Conservation (phyloP, 2,888 invertebrate genomes). For the Didymodactylos carnosus region DNA sequence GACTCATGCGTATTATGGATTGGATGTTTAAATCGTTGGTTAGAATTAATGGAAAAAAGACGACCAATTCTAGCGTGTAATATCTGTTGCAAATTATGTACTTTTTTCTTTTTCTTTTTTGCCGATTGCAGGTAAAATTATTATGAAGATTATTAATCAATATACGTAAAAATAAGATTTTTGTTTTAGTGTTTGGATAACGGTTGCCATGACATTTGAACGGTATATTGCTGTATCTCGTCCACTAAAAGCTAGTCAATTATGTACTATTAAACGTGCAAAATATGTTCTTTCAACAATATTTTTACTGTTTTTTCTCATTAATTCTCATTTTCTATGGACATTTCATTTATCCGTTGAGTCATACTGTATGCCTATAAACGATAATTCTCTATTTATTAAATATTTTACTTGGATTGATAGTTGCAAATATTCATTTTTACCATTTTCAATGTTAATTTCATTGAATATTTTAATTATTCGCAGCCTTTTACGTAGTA, state of each 20-base stretch:
- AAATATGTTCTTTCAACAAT: slow-evolving; percentile 17
- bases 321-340: slow-evolving; percentile 22
- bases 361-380: slow-evolving; percentile 17
- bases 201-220: slow-evolving; percentile 25
- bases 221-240: slow-evolving; percentile 22
- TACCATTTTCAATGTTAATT: slow-evolving; percentile 21
- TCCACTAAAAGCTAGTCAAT: slow-evolving; percentile 20
- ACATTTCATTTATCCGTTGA: slow-evolving; percentile 16
- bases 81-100: neutral
- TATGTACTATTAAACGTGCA: slow-evolving; percentile 20
- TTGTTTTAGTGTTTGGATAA: slow-evolving; percentile 21
- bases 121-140: neutral
- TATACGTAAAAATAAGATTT: slow-evolving; percentile 21
- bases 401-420: slow-evolving; percentile 24
- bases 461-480: slow-evolving; percentile 24
- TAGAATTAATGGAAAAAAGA: slow-evolving; percentile 17
- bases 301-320: slow-evolving; percentile 15
- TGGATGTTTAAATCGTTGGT: slow-evolving; percentile 20
- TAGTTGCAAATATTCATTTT: slow-evolving; percentile 22
- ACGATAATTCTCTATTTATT: slow-evolving; percentile 16
- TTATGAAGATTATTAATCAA: neutral
- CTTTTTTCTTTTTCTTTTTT: neutral
- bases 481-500: slow-evolving; percentile 15
- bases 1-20: slow-evolving; percentile 21
- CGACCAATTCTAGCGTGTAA: neutral